Evolutionary conservation across 2,113 vertebrate species (phyloP).

Genomic region (Silurus glanis): DNA sequence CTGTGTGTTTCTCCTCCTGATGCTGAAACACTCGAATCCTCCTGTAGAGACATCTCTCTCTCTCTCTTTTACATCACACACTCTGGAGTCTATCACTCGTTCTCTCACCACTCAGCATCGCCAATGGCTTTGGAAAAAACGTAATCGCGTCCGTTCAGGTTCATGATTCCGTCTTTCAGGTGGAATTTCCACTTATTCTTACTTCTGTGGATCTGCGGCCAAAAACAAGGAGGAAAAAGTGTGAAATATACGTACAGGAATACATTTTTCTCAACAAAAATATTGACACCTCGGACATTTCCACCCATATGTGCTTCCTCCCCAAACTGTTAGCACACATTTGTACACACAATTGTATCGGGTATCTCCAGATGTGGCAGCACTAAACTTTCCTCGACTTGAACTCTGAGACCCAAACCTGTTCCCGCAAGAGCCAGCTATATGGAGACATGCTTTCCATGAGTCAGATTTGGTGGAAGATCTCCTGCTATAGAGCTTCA

Average conservation of each 20-base stretch:
- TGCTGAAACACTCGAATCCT: slow-evolving; percentile 60
- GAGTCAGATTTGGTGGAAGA: too few relatives aligned
- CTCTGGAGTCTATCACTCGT: neutral
- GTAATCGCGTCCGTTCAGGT: slow-evolving; percentile 97
- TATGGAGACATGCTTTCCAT: too few relatives aligned
- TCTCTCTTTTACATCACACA: neutral
- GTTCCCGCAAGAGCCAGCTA: too few relatives aligned
- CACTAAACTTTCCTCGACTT: too few relatives aligned
- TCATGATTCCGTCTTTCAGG: slow-evolving; percentile 99
- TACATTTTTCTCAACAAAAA: neutral
- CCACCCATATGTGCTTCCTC: too few relatives aligned
- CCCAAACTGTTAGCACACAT: too few relatives aligned
- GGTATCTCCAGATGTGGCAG: too few relatives aligned
- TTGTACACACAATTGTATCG: too few relatives aligned
- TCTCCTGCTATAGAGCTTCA: too few relatives aligned
- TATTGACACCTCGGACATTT: too few relatives aligned
- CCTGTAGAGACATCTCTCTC: neutral
- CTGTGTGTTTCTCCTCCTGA: slow-evolving; percentile 28
- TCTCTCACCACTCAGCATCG: slow-evolving; percentile 94
- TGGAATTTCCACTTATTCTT: slow-evolving; percentile 99
- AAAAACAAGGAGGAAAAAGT: neutral
- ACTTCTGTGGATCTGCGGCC: slow-evolving; percentile 94
- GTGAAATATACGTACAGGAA: neutral
- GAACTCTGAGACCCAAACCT: too few relatives aligned
- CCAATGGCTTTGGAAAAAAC: slow-evolving; percentile 99